Percentiles rank a stretch among this genome's conserved stretches.
phyloP scores from a whole-genome alignment of 2,888 invertebrate genomes.

The Drosophila antonietae region DNA sequence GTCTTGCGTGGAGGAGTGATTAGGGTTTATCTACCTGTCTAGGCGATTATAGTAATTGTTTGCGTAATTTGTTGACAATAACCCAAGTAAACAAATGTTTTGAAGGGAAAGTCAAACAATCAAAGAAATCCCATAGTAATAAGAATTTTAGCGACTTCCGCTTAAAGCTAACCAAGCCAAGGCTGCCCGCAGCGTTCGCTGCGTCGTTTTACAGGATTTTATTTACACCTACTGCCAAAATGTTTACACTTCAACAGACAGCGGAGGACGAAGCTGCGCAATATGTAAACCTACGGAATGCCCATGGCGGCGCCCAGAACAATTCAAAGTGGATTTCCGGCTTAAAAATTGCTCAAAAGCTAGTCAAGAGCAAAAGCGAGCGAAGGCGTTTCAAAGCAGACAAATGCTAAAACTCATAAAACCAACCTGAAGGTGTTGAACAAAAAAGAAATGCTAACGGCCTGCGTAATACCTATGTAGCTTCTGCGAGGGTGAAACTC shows the following conservation, averaged over 20 bases:
- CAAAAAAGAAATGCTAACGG: conserved; percentile 51
- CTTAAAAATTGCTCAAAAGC: conserved; percentile 69
- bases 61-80: conserved; percentile 49
- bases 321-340: conserved; percentile 82
- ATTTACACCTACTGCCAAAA: conserved; percentile 79
- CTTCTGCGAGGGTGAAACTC: conserved; percentile 12
- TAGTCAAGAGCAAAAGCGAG: conserved; percentile 11
- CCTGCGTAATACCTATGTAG: conserved; percentile 54
- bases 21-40: conserved; percentile 20
- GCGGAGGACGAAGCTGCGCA: conserved; percentile 50
- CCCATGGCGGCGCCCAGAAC: conserved; percentile 73
- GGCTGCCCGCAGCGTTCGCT: conserved; percentile 39
- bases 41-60: conserved; percentile 30
- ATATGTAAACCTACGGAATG: conserved; percentile 73
- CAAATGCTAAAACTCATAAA: conserved; percentile 69
- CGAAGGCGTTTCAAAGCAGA: conserved; percentile 29
- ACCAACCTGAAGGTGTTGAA: conserved; percentile 38
- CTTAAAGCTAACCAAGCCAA: conserved; percentile 25
- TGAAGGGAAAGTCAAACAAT: conserved; percentile 45
- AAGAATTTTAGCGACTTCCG: conserved; percentile 69
- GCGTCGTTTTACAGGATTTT: conserved; percentile 71
- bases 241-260: conserved; percentile 79
- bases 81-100: conserved; percentile 25
- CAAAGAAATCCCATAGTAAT: conserved; percentile 34
- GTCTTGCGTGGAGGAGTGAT: conserved; percentile 23